A percentile compares a stretch with the other conserved stretches of the same genome.
Evolutionary conservation across 2,113 vertebrate species (phyloP).

Genomic region (Atherinomorus stipes): DNA sequence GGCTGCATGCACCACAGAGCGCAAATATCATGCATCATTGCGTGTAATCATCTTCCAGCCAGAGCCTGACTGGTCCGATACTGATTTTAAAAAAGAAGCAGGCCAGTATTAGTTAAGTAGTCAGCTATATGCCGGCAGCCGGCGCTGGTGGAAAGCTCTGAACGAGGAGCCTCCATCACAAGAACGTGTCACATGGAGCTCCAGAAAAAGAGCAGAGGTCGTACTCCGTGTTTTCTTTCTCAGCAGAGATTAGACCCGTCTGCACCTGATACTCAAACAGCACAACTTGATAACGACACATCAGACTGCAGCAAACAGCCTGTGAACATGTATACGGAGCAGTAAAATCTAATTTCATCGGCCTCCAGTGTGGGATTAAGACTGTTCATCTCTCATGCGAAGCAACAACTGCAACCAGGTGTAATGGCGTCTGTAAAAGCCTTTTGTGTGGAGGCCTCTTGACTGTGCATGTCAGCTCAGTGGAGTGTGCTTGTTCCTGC

Average conservation of each 20-base stretch:
- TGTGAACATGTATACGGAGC: background rate
- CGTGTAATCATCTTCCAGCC: no score
- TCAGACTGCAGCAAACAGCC: fast-evolving
- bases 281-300: background rate
- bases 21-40: no score
- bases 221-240: background rate
- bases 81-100: no score
- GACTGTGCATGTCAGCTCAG: conserved; percentile 39
- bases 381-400: background rate
- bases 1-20: no score
- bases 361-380: no score
- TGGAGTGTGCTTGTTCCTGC: conserved; percentile 33
- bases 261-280: fast-evolving
- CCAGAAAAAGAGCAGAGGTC: background rate
- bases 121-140: no score
- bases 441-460: conserved; percentile 14
- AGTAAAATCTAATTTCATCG: no score
- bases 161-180: background rate
- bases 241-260: background rate
- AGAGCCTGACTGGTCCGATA: no score
- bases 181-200: background rate
- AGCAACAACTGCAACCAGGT: background rate
- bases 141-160: no score
- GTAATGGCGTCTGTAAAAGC: conserved; percentile 6
- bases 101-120: no score